phyloP scores from a whole-genome alignment of 2,113 vertebrate genomes.

The Eptesicus fuscus region DNA sequence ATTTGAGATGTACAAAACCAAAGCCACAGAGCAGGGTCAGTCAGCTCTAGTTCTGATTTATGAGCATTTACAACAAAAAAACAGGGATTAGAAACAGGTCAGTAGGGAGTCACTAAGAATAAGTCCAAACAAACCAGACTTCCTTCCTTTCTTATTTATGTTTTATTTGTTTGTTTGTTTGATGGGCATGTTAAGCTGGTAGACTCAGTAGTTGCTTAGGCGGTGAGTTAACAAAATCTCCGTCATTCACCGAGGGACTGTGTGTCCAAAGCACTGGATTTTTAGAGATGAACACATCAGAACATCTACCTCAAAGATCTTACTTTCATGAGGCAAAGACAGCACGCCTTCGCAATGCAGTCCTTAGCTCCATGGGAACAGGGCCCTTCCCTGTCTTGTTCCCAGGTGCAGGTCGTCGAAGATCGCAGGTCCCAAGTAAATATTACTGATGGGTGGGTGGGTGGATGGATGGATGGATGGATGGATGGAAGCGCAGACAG shows the following conservation, averaged over 20 bases:
- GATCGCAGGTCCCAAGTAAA: neutral
- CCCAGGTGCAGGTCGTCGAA: neutral
- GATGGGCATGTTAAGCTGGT: neutral
- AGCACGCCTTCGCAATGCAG: neutral
- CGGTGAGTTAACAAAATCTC: neutral
- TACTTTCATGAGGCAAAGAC: neutral
- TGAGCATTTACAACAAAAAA: conserved; percentile 27
- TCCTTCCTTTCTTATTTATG: conserved; percentile 40
- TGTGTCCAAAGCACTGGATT: neutral
- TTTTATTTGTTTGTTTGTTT: neutral
- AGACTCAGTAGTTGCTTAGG: neutral
- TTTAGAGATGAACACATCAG: neutral
- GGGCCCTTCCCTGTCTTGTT: neutral
- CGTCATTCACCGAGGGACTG: neutral
- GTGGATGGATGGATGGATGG: neutral
- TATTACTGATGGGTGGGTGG: neutral
- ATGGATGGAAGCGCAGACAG: neutral
- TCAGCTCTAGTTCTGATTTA: conserved; percentile 50
- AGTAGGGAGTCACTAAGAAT: conserved; percentile 41
- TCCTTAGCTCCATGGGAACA: neutral
- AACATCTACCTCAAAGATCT: neutral
- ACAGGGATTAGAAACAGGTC: conserved; percentile 35
- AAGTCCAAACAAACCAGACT: conserved; percentile 42
- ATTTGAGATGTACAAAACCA: conserved; percentile 20
- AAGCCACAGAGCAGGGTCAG: conserved; percentile 13